phyloP scores from a whole-genome alignment of 2,888 invertebrate species.

The Plusia festucae region DNA sequence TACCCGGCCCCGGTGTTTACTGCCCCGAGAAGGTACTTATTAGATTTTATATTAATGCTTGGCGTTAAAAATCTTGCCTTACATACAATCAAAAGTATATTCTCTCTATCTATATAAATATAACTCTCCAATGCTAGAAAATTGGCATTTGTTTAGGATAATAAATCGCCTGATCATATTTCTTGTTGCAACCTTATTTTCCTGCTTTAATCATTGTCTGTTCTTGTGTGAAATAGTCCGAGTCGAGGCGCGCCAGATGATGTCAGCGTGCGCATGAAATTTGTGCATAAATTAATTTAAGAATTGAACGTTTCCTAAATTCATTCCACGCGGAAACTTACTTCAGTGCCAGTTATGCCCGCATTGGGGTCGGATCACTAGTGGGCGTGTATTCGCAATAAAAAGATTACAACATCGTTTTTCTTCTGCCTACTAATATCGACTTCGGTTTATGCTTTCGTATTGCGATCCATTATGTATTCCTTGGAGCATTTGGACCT shows the following conservation, averaged over 20 bases:
- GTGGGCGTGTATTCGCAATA: constrained; percentile 50
- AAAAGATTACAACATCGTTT: constrained; percentile 33
- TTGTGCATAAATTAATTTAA: constrained; percentile 39
- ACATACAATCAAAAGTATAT: too few relatives aligned
- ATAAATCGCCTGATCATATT: constrained; percentile 30
- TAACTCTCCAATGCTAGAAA: constrained; percentile 26
- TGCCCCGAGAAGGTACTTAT: constrained; percentile 89
- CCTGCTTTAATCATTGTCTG: constrained; percentile 39
- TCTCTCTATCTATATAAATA: too few relatives aligned
- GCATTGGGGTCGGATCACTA: constrained; percentile 41
- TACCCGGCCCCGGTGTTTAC: constrained; percentile 91
- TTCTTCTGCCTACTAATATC: constrained; percentile 36
- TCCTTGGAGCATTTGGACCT: constrained; percentile 16
- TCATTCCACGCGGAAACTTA: constrained; percentile 55
- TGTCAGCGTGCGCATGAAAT: constrained; percentile 39
- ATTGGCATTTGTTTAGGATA: constrained; percentile 21
- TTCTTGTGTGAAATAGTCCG: constrained; percentile 37
- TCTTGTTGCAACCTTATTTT: constrained; percentile 38
- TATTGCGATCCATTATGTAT: constrained; percentile 14
- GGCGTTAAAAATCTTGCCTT: constrained; percentile 32
- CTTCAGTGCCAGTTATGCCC: constrained; percentile 36
- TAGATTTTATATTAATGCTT: constrained; percentile 40
- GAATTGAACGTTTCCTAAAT: constrained; percentile 43
- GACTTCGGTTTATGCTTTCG: constrained; percentile 30
- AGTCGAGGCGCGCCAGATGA: constrained; percentile 46